Conservation (phyloP, 2,888 invertebrate genomes). For the Clepsis dumicolana region DNA sequence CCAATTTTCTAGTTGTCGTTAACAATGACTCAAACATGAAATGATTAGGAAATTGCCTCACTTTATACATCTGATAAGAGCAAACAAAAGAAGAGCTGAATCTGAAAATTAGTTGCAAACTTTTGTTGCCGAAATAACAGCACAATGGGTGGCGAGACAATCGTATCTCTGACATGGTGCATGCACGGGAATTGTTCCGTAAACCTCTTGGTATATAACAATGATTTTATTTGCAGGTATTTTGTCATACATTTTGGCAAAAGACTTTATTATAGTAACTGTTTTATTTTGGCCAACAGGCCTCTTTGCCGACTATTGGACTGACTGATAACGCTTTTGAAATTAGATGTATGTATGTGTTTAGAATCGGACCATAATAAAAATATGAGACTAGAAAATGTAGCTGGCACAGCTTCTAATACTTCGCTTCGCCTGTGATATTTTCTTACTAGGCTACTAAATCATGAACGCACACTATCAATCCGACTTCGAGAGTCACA, state of each 20-base stretch:
- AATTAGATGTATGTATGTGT: no score
- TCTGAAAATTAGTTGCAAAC: constrained; percentile 38
- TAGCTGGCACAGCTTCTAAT: no score
- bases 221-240: not conserved
- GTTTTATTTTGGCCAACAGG: no score
- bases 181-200: not conserved
- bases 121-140: constrained; percentile 58
- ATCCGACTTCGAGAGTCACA: no score
- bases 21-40: constrained; percentile 7
- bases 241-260: not conserved
- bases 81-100: constrained; percentile 27
- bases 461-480: no score
- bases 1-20: not conserved
- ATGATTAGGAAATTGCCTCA: constrained; percentile 17
- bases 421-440: no score
- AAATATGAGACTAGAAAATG: no score
- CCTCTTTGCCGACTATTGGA: no score
- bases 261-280: not conserved
- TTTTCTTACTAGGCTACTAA: no score
- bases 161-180: constrained; percentile 52
- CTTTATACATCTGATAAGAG: constrained; percentile 22
- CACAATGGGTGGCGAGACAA: constrained; percentile 61
- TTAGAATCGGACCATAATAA: no score
- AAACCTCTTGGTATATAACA: not conserved
- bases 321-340: no score